A percentile compares a stretch with the other conserved stretches of the same genome.
These are phyloP conservation scores for Apaloderma vittatum DNA, from an alignment of 2,113 vertebrate species.

Conservation along the genomic window DNA sequence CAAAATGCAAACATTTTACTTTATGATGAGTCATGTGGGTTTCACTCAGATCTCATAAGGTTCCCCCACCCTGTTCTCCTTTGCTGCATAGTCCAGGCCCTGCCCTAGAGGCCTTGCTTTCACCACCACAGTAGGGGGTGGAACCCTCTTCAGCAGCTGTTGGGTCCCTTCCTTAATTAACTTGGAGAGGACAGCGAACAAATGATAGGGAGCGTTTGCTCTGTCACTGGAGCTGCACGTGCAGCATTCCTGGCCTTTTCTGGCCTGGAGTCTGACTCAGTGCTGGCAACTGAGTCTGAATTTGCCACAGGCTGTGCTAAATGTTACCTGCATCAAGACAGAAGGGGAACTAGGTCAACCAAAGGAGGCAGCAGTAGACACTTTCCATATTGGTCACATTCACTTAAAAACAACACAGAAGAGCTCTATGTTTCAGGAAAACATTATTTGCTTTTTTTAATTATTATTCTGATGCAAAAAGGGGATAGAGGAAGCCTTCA, in stretches of 20 bases:
- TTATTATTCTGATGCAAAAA: background rate
- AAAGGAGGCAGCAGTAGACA: background rate
- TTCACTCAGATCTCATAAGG: background rate
- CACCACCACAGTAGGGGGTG: background rate
- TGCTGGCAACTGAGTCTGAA: background rate
- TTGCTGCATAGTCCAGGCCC: background rate
- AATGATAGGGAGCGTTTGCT: background rate
- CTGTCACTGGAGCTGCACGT: background rate
- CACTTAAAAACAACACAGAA: background rate
- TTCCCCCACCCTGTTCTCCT: constrained; percentile 1
- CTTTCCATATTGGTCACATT: background rate
- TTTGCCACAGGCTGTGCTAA: background rate
- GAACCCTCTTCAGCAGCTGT: background rate
- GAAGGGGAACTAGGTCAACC: background rate
- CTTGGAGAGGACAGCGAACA: background rate
- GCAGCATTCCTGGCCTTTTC: background rate
- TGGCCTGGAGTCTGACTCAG: background rate
- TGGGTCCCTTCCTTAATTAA: background rate
- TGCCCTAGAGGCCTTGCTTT: background rate
- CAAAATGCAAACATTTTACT: constrained; percentile 47
- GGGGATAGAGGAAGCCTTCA: rapidly evolving
- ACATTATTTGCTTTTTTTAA: background rate
- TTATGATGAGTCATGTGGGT: constrained; percentile 66
- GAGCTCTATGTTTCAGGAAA: background rate
- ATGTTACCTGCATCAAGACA: background rate